Evolutionary conservation across 1,140 invertebrate genomes (phyloP), one percentile per base, ranked within the genome.

Genomic region (Diuraphis noxia): DNA sequence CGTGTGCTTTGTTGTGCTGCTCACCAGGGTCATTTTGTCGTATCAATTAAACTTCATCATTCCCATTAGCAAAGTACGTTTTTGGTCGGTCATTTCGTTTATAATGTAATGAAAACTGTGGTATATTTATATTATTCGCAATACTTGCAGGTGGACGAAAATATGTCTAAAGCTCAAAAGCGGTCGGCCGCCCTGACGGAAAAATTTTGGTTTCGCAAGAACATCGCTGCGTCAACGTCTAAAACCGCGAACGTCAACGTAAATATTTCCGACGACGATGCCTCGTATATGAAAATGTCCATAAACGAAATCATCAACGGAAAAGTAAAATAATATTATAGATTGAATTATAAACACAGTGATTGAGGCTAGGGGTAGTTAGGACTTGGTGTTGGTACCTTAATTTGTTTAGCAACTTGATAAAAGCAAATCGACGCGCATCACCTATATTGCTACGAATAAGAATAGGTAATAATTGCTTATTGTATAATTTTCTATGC

Each of bases 301-400:
- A 96, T 99, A 86, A 96, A 99, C 94, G 98, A 99, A 95, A 99
- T 99, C 93, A 97, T 99, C 90, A 99, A 99, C 94, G 99, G 99
- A 93, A 99, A 98, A 95, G 97, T 98, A 86, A 41, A 82, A 72
- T 34, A 17, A 72, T n/a, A 72, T 72, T 17, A n/a, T 30, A 30
- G 2, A 30, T 2, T 72, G 0, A n/a, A 0, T 72, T 17, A n/a
- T 63, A 72, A 72, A 72, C 10, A 72, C n/a, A 72, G 56, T n/a
- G 19, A n/a, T 72, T n/a, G 13, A n/a, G 56, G 56, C 30, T 17
- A 10, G 17, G 30, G 1, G 56, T 17, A 63, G 4, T n/a, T 1
- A 4, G 10, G 10, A 63, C 23, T n/a, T n/a, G n/a, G n/a, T n/a
- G 0, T 23, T 4, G 25, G 9, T 3, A 56, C 52, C 43, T 4